Percentiles rank a stretch among this genome's conserved stretches.
Evolutionary conservation across 2,797 vertebrate species (phyloP).

Genomic region (Cossypha caffra): DNA sequence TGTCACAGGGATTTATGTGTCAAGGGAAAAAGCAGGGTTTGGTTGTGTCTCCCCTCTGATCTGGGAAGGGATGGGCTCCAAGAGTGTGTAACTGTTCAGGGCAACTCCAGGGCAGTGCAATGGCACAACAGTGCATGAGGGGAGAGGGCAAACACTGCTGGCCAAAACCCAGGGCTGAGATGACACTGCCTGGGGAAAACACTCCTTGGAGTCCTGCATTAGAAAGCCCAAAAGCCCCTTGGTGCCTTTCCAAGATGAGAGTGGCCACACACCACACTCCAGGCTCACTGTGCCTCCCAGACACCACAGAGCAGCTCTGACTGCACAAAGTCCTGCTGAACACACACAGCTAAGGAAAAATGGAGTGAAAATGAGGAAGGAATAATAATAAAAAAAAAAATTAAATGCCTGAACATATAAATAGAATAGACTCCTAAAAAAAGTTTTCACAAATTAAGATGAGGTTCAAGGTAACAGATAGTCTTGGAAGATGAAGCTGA

Average conservation of each 20-base stretch:
- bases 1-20: background rate
- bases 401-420: background rate
- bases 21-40: background rate
- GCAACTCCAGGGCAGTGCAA: fast-evolving
- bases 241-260: background rate
- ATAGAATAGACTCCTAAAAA: background rate
- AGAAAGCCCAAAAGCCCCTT: background rate
- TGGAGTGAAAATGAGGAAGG: background rate
- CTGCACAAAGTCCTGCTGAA: background rate
- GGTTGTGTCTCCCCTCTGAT: background rate
- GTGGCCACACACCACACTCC: background rate
- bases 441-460: background rate
- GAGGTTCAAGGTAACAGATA: background rate
- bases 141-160: background rate
- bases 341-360: background rate
- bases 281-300: background rate
- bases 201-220: background rate
- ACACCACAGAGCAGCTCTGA: background rate
- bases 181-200: background rate
- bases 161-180: background rate
- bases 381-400: background rate
- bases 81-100: background rate
- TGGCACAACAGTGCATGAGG: fast-evolving
- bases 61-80: fast-evolving
- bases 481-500: background rate